Base-by-base conservation (phyloP, 2,113 vertebrate genomes). In the Osmerus eperlanus region DNA sequence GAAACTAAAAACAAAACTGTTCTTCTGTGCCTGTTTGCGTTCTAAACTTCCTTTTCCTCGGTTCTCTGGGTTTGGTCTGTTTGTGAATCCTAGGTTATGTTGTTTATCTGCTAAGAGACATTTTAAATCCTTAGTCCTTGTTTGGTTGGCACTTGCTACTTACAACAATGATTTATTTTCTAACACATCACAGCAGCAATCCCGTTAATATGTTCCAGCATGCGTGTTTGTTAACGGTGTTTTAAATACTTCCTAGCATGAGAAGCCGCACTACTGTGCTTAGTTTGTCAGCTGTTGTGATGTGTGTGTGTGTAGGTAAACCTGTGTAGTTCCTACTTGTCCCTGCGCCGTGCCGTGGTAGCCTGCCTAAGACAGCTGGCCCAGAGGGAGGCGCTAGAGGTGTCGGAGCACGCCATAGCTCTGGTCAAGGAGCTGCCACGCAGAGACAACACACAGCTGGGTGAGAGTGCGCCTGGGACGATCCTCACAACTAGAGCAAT, bases 291-390 rank as follows among this genome's bases (percentile, higher is more conserved):
- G 15, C 16, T 65, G n/a, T 9, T 65, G 41, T 3, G 2, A 0
- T 60, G 15, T 65, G 3, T 8, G 60, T 74, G 67, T 77, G 19
- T 90, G 74, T 90, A 98, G 97, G 92, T 95, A 65, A 92, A 95
- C 86, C 91, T 98, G 70, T 95, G 93, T 81, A 96, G 94, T 80
- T 94, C 95, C 0, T 95, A 94, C 84, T 86, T 97, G 67, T 66
- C 92, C 41, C 70, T 98, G 76, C 93, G 96, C 53, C 92, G 93
- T 21, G 93, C 95, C 0, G 96, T 94, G 54, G 89, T 96, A 72
- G 92, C 95, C 51, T 98, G 96, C 82, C 89, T 98, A 83, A 87
- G 88, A 73, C 97, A 98, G 18, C 93, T 98, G 55, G 95, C 94
- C 14, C 97, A 98, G 86, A 92, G 94, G 73, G 96, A 94, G 83